Evolutionary conservation across 1,140 invertebrate species (phyloP).

Genomic region (Dendroctonus valens): DNA sequence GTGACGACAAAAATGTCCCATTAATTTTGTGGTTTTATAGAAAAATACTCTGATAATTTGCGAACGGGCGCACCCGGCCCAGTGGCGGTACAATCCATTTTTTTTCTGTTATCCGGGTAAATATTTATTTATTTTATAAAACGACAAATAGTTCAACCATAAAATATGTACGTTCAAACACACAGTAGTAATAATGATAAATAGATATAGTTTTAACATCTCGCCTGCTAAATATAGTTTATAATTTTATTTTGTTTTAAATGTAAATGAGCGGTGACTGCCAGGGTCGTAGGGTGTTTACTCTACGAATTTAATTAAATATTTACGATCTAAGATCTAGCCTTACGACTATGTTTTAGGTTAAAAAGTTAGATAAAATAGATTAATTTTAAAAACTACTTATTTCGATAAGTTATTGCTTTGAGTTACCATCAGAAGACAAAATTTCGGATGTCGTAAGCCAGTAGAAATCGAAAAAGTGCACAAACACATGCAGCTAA

Average conservation of each 20-base stretch:
- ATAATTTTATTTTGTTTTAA: constrained; percentile 42
- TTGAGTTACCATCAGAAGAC: constrained; percentile 52
- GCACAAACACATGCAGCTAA: not conserved
- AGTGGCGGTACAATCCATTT: constrained; percentile 20
- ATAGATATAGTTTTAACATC: constrained; percentile 50
- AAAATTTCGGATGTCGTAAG: constrained; percentile 41
- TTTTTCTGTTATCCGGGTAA: constrained; percentile 34
- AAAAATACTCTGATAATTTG: not conserved
- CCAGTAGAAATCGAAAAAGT: not conserved
- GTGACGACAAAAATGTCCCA: too few species aligned
- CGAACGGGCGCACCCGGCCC: not conserved
- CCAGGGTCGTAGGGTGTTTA: constrained; percentile 46
- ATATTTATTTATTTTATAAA: constrained; percentile 31
- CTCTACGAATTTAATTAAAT: constrained; percentile 30
- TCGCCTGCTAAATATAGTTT: constrained; percentile 45
- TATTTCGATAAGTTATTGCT: constrained; percentile 52
- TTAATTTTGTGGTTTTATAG: not conserved
- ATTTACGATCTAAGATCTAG: constrained; percentile 35
- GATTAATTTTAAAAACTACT: constrained; percentile 44
- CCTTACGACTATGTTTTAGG: constrained; percentile 30
- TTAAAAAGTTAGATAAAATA: constrained; percentile 46
- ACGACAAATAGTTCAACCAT: constrained; percentile 42
- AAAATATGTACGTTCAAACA: constrained; percentile 45
- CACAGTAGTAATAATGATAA: constrained; percentile 41
- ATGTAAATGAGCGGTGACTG: constrained; percentile 50